Evolutionary conservation across 2,888 invertebrate genomes (phyloP), one percentile per base, ranked within the genome.

Genomic region (Caenorhabditis sp.): DNA sequence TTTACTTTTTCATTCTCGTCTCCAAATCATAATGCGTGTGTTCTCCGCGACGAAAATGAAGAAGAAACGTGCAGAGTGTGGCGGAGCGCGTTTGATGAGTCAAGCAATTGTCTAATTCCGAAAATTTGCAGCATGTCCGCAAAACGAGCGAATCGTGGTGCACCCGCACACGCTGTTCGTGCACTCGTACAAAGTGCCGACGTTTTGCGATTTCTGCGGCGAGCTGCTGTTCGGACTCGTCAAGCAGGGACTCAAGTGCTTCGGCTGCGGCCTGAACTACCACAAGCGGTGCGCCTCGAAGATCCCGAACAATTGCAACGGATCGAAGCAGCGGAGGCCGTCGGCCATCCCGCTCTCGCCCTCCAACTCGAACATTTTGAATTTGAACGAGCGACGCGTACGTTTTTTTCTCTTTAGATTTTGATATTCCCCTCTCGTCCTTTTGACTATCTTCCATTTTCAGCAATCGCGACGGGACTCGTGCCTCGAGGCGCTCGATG

Each of bases 141-240:
- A 89, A 62, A 89, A 90, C 46, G 90, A 91, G 73, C 88, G 90
- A 27, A 87, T 90, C 26, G 89, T 90, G 59, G 90, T 91, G 41
- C 93, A 95, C 89, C 95, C 97, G 62, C 98, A 99, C 92, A 93
- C 95, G 83, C 93, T 99, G 68, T 93, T 93, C 84, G 96, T 99
- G 82, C 98, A 99, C 92, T 97, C 97, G 26, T 99, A 98, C 92
- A 97, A 96, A 92, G 94, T 95, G 83, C 99, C 99, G 78, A 97
- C 99, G 80, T 99, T 99, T 92, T 99, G 98, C 92, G 98, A 99
- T 92, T 97, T 96, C 92, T 99, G 99, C 91, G 98, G 98, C 37
- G 98, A 98, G 91, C 96, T 99, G 95, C 93, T 99, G 32, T 98
- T 98, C 91, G 99, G 99, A 3, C 92, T 99, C 82, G 96, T 98